Evolutionary conservation across 2,797 vertebrate species (phyloP), one percentile per base, ranked within the genome.

Genomic region (Brachyalestes nurse): DNA sequence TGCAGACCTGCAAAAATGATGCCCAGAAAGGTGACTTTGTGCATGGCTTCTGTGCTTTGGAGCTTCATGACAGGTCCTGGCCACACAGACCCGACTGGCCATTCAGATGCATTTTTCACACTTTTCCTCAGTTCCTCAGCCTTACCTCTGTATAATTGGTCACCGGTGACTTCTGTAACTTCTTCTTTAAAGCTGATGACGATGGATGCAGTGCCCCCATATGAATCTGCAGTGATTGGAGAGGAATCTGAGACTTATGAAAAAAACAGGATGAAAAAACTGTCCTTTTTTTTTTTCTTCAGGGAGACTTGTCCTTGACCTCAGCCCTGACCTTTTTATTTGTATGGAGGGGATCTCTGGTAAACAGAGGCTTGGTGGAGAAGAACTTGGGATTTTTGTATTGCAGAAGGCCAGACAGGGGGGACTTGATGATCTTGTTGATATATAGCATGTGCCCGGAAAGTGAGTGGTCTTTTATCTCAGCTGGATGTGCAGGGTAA

Each of bases 101-200:
- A 95, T 93, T 93, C 95, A 93, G 88, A 91, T 82, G 86, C 88
- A 92, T 94, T 81, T 70, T 83, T 88, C 89, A 86, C 90, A 92
- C 93, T 93, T 91, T 93, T 83, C 92, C 87, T 87, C 92, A 93
- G 90, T 93, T 83, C 92, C 87, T 87, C 92, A 93, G 90, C 91
- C 94, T 92, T 94, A 93, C 93, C 92, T 91, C 90, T 87, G 89
- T 91, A 92, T 96, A 96, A 97, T 96, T 96, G 95, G 95, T 96
- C 96, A 96, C 96, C 78, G 81, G 95, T 96, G 95, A 94, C 91
- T 94, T 94, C 91, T 91, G 92, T 92, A 82, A 87, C 92, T 94
- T 92, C 91, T 90, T 89, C 90, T 88, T 90, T 91, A 83, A 88
- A 93, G 91, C 90, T 95, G 95, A 95, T 95, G 93, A 94, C 93